Conservation (phyloP, 2,888 invertebrate genomes). For the Drosophila robusta region DNA sequence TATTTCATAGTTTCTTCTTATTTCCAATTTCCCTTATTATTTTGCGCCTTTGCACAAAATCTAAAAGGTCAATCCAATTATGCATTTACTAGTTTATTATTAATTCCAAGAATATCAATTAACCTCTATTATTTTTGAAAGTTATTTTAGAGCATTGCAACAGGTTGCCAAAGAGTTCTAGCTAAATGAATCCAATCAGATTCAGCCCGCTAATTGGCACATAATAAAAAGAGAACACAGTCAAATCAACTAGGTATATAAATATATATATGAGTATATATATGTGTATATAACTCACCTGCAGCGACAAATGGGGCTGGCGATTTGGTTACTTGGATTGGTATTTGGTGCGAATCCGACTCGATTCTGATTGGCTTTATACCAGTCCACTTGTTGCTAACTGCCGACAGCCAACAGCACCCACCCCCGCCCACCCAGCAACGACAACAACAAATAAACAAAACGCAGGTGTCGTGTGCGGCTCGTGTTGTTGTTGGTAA, state of each 20-base stretch:
- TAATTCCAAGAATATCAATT: too few relatives aligned
- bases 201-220: neutral
- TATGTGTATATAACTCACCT: constrained; percentile 21
- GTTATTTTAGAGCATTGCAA: neutral
- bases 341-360: constrained; percentile 2
- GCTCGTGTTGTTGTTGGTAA: constrained; percentile 11
- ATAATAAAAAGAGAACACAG: neutral
- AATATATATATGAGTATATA: neutral
- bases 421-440: constrained; percentile 38
- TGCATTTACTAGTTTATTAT: too few relatives aligned
- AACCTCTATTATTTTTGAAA: too few relatives aligned
- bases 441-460: constrained; percentile 67
- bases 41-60: too few relatives aligned
- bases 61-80: too few relatives aligned
- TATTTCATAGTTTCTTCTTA: too few relatives aligned
- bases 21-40: too few relatives aligned
- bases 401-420: constrained; percentile 70
- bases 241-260: too few relatives aligned
- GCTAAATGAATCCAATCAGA: neutral
- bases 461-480: constrained; percentile 57
- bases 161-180: constrained; percentile 1
- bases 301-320: constrained; percentile 18
- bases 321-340: constrained; percentile 20
- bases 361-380: constrained; percentile 11
- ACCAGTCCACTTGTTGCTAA: constrained; percentile 71